Percentiles rank a stretch among this genome's conserved stretches.
These are phyloP conservation scores for Tenthredo notha DNA, from an alignment of 2,888 invertebrate genomes.

Conservation along the genomic window DNA sequence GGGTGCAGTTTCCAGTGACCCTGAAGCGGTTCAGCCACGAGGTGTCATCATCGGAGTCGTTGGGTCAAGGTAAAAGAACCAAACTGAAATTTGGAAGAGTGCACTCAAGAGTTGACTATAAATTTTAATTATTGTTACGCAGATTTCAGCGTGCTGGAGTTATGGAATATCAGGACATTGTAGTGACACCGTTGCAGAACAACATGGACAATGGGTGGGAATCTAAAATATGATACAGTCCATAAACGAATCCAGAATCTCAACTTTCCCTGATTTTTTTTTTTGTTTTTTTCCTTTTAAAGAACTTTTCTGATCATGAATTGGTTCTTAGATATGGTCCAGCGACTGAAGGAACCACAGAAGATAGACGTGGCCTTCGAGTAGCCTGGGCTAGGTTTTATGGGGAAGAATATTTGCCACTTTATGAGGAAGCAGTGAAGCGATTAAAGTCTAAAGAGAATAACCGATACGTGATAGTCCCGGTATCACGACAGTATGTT, in stretches of 20 bases:
- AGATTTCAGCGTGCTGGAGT: constrained; percentile 80
- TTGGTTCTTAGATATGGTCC: constrained; percentile 67
- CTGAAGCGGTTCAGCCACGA: constrained; percentile 76
- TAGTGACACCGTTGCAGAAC: constrained; percentile 81
- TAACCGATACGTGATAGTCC: constrained; percentile 66
- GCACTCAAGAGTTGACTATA: no score
- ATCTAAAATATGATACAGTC: not conserved
- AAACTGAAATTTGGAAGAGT: constrained; percentile 43
- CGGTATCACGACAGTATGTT: constrained; percentile 67
- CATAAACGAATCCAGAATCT: not conserved
- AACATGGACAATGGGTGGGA: constrained; percentile 79
- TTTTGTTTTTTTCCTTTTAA: no score
- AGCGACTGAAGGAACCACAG: constrained; percentile 61
- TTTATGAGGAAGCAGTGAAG: constrained; percentile 70
- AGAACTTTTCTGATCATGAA: no score
- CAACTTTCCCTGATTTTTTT: not conserved
- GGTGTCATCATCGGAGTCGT: constrained; percentile 80
- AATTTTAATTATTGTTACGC: constrained; percentile 8
- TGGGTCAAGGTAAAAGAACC: constrained; percentile 68
- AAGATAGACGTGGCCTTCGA: constrained; percentile 67
- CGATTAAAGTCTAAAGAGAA: constrained; percentile 70
- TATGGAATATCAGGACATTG: constrained; percentile 84
- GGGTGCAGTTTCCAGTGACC: constrained; percentile 79
- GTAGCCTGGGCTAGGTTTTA: constrained; percentile 74
- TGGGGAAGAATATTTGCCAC: constrained; percentile 70